phyloP scores from a whole-genome alignment of 2,888 invertebrate genomes.

The Drosophila mulleri region DNA sequence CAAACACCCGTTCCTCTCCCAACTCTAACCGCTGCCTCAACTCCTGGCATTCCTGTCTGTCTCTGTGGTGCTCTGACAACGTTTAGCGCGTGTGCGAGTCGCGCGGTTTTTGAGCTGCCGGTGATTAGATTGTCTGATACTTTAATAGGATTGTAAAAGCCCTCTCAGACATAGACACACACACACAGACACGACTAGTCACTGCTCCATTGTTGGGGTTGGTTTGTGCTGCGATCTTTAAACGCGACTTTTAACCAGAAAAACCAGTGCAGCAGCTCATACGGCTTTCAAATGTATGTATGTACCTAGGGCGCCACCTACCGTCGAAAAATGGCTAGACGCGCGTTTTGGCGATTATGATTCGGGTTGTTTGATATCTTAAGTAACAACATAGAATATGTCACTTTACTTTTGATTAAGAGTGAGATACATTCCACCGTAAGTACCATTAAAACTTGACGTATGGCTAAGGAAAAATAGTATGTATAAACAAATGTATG shows the following conservation, averaged over 20 bases:
- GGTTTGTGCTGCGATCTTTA: conserved; percentile 25
- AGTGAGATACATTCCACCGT: too few species aligned
- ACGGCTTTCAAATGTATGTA: background rate
- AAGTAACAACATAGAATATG: too few species aligned
- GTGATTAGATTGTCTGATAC: conserved; percentile 80
- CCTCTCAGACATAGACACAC: conserved; percentile 29
- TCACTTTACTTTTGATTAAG: too few species aligned
- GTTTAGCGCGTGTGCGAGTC: conserved; percentile 67
- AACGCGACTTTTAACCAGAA: conserved; percentile 25
- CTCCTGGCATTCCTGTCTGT: conserved; percentile 17
- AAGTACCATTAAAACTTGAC: too few species aligned
- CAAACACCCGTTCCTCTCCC: conserved; percentile 35
- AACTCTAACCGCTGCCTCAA: background rate
- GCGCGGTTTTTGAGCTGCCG: conserved; percentile 75
- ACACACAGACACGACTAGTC: conserved; percentile 1
- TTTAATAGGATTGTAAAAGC: conserved; percentile 77
- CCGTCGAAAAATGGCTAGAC: background rate
- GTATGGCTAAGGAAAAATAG: too few species aligned
- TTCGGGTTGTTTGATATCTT: too few species aligned
- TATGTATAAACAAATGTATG: too few species aligned
- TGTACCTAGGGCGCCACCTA: conserved; percentile 3
- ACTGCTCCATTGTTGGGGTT: conserved; percentile 22
- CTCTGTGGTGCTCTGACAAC: conserved; percentile 61
- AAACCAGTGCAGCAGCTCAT: conserved; percentile 20
- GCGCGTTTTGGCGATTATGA: too few species aligned